These are phyloP conservation scores for Opisthocomus hoazin DNA, from an alignment of 2,113 vertebrate species.

Conservation along the genomic window DNA sequence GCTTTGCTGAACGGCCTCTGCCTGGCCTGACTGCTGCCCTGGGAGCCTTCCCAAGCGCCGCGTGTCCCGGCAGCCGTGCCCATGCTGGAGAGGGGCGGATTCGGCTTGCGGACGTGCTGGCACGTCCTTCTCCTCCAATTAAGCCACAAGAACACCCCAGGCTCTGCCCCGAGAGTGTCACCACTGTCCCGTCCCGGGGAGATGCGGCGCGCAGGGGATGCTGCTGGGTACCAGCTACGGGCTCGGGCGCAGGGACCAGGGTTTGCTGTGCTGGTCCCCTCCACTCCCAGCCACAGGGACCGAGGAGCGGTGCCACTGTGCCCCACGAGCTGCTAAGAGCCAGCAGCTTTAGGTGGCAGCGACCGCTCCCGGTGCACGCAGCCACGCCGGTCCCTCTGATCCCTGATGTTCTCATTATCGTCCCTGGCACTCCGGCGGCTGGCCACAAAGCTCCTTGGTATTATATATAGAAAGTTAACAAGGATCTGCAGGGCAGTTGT, in stretches of 20 bases:
- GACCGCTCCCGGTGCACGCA: accelerated
- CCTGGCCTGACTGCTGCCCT: not conserved
- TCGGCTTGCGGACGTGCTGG: not conserved
- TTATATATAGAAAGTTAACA: not conserved
- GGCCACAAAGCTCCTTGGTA: not conserved
- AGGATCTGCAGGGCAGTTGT: not conserved
- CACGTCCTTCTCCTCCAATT: not conserved
- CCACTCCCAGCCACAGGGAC: accelerated
- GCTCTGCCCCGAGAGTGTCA: not conserved
- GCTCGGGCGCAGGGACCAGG: not conserved
- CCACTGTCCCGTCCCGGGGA: not conserved
- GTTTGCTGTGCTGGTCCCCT: accelerated
- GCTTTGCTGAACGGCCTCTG: not conserved
- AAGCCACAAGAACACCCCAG: not conserved
- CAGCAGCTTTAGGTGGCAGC: not conserved
- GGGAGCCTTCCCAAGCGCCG: accelerated
- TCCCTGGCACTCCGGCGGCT: not conserved
- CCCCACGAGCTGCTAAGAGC: accelerated
- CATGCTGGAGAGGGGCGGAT: not conserved
- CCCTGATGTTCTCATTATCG: not conserved
- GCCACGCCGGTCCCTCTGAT: accelerated
- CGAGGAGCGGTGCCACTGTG: accelerated
- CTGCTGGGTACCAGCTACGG: too few species aligned
- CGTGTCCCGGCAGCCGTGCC: accelerated
- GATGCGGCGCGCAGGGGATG: accelerated